phyloP scores from a whole-genome alignment of 2,797 vertebrate species.

The Paguma larvata region DNA sequence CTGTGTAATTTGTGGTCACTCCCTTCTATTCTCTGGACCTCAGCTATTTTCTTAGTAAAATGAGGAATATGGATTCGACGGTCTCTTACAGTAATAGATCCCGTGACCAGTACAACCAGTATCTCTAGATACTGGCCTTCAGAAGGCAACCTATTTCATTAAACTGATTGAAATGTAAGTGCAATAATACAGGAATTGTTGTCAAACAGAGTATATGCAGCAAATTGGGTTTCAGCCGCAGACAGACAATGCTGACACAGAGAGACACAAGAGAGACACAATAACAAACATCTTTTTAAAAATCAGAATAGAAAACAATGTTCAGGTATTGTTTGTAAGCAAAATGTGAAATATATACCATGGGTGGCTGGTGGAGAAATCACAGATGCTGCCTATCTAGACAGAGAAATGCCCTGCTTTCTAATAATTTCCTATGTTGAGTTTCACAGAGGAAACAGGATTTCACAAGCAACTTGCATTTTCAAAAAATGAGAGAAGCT shows the following conservation, averaged over 20 bases:
- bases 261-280: background rate
- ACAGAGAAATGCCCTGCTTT: slow-evolving; percentile 20
- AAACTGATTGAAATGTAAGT: background rate
- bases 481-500: background rate
- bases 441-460: slow-evolving; percentile 26
- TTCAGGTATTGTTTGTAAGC: background rate
- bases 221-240: background rate
- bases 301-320: background rate
- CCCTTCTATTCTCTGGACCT: slow-evolving; percentile 42
- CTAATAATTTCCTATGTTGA: background rate
- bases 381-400: background rate
- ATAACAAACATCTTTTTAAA: background rate
- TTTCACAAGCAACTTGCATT: slow-evolving; percentile 22
- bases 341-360: slow-evolving; percentile 23
- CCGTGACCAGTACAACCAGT: background rate
- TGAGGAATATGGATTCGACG: slow-evolving; percentile 8
- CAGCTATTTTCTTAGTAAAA: slow-evolving; percentile 25
- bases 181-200: background rate
- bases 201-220: slow-evolving; percentile 4
- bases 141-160: background rate
- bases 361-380: background rate
- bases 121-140: slow-evolving; percentile 28
- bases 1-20: background rate
- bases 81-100: slow-evolving; percentile 2
- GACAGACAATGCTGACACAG: background rate